Evolutionary conservation across 64 coral and sea anemone genomes (phyloP), one percentile per base, ranked within the genome.

Genomic region (Pocillopora verrucosa): DNA sequence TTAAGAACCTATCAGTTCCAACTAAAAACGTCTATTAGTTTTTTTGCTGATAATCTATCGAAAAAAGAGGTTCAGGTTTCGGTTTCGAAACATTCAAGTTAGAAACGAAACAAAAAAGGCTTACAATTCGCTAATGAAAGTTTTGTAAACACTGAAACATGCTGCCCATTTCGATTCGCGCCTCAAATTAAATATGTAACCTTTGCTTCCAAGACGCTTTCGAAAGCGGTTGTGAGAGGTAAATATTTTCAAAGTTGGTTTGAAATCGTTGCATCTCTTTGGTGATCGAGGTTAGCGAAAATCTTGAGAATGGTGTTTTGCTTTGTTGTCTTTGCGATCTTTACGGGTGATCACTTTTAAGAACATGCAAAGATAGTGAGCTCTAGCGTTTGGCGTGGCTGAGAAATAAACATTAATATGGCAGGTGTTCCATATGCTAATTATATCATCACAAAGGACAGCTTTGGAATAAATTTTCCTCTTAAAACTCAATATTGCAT

Each of bases 351-450:
- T 77, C 75, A 34, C 59, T 89, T 57, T 58, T 77, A 76, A 81
- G 34, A 67, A 59, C 56, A 88, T 78, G 82, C 41, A 67, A 36
- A 89, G 72, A 73, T 36, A 89, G 62, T 41, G 15, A 88, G 72
- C 59, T 61, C 79, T 89, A 25, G 60, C 73, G 60, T 94, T 93
- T 87, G 58, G 75, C 80, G 92, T 91, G 92, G 84, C 88, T 93
- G 92, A 73, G 95, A 97, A 88, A 91, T 88, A 93, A 91, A 97
- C 87, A 97, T 72, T 17, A 36, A 60, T 22, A 22, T 56, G 77
- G 63, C 95, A 97, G 95, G 92, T 97, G 95, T 76, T 77, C 72
- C 81, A 34, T 94, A 97, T 97, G 95, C 57, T 90, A 97, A 97
- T 97, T 78, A 80, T 74, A 60, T 3, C 4, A 63, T 57, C 17